Base-by-base conservation (phyloP, 2,888 invertebrate genomes). In the Metacarcinus magister region DNA sequence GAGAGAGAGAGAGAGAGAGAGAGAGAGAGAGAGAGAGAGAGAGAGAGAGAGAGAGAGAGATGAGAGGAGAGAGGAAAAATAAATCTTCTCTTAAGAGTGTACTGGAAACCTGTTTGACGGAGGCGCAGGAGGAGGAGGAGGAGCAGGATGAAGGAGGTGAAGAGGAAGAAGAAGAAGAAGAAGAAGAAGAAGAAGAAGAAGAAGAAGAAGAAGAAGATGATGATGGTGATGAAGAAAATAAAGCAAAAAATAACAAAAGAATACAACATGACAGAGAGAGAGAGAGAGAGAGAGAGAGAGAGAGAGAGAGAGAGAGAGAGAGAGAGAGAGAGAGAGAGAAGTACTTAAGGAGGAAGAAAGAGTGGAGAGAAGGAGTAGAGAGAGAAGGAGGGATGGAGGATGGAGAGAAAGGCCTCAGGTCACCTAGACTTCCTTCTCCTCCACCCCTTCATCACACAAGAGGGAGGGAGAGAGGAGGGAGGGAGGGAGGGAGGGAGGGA, bases 161-260 rank as follows among this genome's bases (percentile, higher is more conserved):
- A 44, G 91, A 91, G 10, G 91, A 91, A 16, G 91, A 91, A 44
- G 91, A 91, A 44, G 91, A 91, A 90, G 89, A 90, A 44, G 32
- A 48, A n/a, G 92, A 92, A 7, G 48, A 92, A 7, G 92, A 54
- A 4, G 54, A 54, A 28, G 92, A 54, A 13, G 54, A 54, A 28
- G 54, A 32, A 28, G 92, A 54, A 10, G 54, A 28, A 28, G 54
- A 92, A 10, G 92, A 48, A 54, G 92, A 92, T 2, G 39, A 90
- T 2, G 90, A 90, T 2, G 90, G n/a, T 2, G 90, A 43, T 2
- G 92, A 28, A 28, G 48, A 48, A 54, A 39, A 23, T 10, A 16
- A 44, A 90, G 54, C 48, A 92, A 28, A 54, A 43, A 39, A 91
- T 19, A 44, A 91, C 7, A 44, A 91, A 43, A 44, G 44, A 43